phyloP scores from a whole-genome alignment of 2,797 vertebrate species.

The Sebastes miniatus region DNA sequence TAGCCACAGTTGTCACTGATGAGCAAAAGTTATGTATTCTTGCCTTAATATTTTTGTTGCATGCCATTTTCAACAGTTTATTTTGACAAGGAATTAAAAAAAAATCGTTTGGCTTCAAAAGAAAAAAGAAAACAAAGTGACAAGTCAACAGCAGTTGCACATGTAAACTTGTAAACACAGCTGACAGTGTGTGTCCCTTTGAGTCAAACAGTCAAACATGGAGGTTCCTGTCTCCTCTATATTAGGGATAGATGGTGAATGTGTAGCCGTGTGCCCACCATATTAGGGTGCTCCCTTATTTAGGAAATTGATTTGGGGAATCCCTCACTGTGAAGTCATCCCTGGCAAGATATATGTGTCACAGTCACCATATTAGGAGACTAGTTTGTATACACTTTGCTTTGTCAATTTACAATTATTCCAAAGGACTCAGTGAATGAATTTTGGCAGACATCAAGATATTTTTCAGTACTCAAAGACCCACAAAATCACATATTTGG shows the following conservation, averaged over 20 bases:
- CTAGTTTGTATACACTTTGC: neutral
- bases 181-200: neutral
- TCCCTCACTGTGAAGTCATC: slow-evolving; percentile 50
- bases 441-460: neutral
- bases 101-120: neutral
- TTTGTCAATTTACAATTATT: neutral
- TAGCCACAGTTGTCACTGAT: neutral
- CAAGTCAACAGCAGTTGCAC: neutral
- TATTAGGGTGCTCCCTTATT: slow-evolving; percentile 68
- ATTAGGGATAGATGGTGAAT: slow-evolving; percentile 22
- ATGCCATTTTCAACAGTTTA: neutral
- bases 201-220: neutral
- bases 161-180: neutral
- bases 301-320: slow-evolving; percentile 70
- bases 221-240: slow-evolving; percentile 13
- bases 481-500: neutral
- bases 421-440: neutral
- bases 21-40: no score
- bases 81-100: neutral
- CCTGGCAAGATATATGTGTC: neutral
- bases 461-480: neutral
- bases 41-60: no score
- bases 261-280: slow-evolving; percentile 33
- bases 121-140: neutral
- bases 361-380: slow-evolving; percentile 36